Base-by-base conservation (phyloP, 2,113 vertebrate genomes). In the Anoplopoma fimbria region DNA sequence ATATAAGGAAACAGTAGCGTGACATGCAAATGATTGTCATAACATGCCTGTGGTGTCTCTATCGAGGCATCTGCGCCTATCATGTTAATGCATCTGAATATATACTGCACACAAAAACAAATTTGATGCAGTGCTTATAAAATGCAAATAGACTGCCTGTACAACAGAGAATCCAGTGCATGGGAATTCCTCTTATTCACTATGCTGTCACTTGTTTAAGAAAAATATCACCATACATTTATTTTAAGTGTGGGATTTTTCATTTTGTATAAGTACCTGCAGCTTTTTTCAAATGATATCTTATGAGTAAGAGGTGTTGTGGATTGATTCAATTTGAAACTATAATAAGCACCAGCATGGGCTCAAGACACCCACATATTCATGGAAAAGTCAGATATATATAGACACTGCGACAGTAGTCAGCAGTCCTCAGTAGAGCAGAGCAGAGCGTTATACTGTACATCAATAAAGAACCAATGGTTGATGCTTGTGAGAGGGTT, bases 21-120 rank as follows among this genome's bases (percentile, higher is more conserved):
- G 62, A 14, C 8, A 71, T 87, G 64, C 64, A 73, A 77, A 82
- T 71, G 25, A 60, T 27, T 69, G 10, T 49, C 42, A 33, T 12
- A 45, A 42, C 29, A 27, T 42, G 21, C 14, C 42, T 53, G 38
- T 76, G 13, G 13, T 1, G 12, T 29, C 65, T 68, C 23, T 67
- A 9, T 60, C 2, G 21, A 19, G 31, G 4, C 19, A 67, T 2
- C 27, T 63, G 34, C 47, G 47, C 2, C 27, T 45, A 1, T 6
- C 7, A 21, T 55, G 33, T 15, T 31, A 21, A 36, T 57, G 5
- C n/a, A 71, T 87, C 69, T 86, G 21, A 80, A 75, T 53, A 58
- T 40, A 45, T 60, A 64, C 62, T 9, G 6, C 15, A 78, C 38
- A 13, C 45, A 81, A 38, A 75, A 40, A 12, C 34, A 75, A 25